These are phyloP conservation scores for Chinchilla lanigera DNA, from an alignment of 2,113 vertebrate species.

Conservation along the genomic window DNA sequence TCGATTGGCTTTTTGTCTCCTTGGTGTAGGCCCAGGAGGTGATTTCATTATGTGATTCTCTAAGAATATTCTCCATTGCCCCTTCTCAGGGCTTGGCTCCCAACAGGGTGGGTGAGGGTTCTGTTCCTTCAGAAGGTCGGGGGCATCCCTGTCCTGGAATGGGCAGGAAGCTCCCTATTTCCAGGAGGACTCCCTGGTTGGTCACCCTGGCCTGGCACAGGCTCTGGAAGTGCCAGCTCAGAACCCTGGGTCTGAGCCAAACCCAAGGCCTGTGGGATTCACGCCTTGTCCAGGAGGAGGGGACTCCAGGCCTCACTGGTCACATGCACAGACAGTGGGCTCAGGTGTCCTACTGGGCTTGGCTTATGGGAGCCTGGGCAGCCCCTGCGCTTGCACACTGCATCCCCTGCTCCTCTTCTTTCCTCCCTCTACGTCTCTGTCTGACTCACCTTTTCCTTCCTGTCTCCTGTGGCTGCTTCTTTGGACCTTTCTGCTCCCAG, in stretches of 20 bases:
- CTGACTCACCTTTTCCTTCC: slow-evolving; percentile 76
- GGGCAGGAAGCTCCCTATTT: not conserved
- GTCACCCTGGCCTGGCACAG: not conserved
- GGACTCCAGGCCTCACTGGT: not conserved
- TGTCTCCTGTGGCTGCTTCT: slow-evolving; percentile 61
- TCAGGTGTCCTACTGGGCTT: not conserved
- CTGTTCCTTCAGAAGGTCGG: not conserved
- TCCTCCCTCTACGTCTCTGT: slow-evolving; percentile 49
- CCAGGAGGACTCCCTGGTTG: not conserved
- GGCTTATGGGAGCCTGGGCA: not conserved
- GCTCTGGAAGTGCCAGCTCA: not conserved
- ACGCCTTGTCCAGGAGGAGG: not conserved
- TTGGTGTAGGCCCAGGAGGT: not conserved
- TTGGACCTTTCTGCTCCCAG: slow-evolving; percentile 81
- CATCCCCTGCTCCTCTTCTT: slow-evolving; percentile 71
- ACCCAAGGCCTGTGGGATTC: slow-evolving; percentile 44
- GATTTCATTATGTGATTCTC: not conserved
- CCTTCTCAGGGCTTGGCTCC: not conserved
- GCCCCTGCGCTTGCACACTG: slow-evolving; percentile 48
- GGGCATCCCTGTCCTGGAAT: not conserved
- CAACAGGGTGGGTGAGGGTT: not conserved
- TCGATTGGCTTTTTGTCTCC: not conserved
- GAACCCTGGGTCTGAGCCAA: slow-evolving; percentile 17
- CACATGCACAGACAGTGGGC: not conserved
- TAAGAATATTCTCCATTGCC: not conserved